Evolutionary conservation across 1,140 invertebrate species (phyloP).

Genomic region (Neodiprion fabricii): DNA sequence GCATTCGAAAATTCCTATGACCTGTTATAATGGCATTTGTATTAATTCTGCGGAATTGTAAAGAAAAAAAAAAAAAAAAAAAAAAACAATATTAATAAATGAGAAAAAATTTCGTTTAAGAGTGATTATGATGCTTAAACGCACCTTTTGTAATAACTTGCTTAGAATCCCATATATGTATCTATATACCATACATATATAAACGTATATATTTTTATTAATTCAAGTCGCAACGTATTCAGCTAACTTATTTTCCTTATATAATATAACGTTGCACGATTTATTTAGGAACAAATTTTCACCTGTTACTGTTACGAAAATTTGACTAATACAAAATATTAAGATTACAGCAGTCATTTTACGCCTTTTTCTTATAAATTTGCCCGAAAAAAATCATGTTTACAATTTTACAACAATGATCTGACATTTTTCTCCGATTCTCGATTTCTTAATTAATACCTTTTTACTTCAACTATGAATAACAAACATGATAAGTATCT

Average conservation of each 20-base stretch:
- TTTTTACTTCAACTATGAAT: background rate
- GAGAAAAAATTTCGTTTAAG: background rate
- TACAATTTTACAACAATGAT: background rate
- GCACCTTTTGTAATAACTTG: constrained; percentile 1
- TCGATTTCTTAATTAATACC: background rate
- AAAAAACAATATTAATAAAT: background rate
- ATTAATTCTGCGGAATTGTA: background rate
- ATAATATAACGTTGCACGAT: background rate
- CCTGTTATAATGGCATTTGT: background rate
- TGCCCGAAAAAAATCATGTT: background rate
- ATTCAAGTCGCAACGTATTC: background rate
- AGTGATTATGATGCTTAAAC: background rate
- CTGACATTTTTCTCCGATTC: background rate
- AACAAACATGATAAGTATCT: background rate
- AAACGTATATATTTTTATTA: background rate
- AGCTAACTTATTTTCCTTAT: background rate
- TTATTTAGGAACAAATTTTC: background rate
- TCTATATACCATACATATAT: background rate
- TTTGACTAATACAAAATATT: background rate
- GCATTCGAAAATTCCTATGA: background rate
- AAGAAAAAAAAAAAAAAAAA: background rate
- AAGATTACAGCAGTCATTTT: background rate
- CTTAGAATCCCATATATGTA: background rate
- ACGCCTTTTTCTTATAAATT: background rate
- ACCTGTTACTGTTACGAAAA: constrained; percentile 1